Evolutionary conservation across 2,113 vertebrate genomes (phyloP), one percentile per base, ranked within the genome.

Genomic region (Accipiter cooperii): DNA sequence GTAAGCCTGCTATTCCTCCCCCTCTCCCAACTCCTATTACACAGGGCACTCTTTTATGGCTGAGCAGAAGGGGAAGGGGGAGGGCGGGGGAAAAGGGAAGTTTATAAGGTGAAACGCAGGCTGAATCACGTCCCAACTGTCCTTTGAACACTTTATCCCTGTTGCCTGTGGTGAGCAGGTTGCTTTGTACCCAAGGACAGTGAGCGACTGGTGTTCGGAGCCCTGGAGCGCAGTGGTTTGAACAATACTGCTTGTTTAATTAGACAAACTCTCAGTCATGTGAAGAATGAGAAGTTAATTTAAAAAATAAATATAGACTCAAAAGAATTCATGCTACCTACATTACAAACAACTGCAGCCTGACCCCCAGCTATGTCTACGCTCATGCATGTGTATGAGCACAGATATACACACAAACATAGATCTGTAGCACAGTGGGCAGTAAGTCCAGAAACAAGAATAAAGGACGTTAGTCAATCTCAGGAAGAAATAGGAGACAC

Each of bases 11-110:
- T 77, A 29, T 73, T 93, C 91, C 91, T 94, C 87, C 95, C 93
- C 89, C 94, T 89, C 94, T 95, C 91, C 78, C 89, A 93, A 96
- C 96, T 96, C 91, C 58, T 61, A n/a, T 96, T 94, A 96, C 94
- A 95, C 91, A 96, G 89, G 92, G 74, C 12, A 0, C 65, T 91
- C 75, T 95, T 96, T 96, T 95, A 96, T 55, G 74, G 78, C 75
- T 12, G 4, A 65, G 78, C 65, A 87, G 61, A 84, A 95, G n/a
- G 61, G 52, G 54, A 89, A 78, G 82, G 84, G 83, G 90, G 87
- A 82, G 84, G 42, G 82, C 0, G 1, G 60, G 46, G 52, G 68
- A 38, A 89, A 79, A 89, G 66, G 70, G 84, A 91, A 83, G 92
- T 95, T 93, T 96, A 87, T 86, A 97, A 94, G 89, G 94, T 95